Base-by-base conservation (phyloP, 2,113 vertebrate species). In the Thalassoma bifasciatum region DNA sequence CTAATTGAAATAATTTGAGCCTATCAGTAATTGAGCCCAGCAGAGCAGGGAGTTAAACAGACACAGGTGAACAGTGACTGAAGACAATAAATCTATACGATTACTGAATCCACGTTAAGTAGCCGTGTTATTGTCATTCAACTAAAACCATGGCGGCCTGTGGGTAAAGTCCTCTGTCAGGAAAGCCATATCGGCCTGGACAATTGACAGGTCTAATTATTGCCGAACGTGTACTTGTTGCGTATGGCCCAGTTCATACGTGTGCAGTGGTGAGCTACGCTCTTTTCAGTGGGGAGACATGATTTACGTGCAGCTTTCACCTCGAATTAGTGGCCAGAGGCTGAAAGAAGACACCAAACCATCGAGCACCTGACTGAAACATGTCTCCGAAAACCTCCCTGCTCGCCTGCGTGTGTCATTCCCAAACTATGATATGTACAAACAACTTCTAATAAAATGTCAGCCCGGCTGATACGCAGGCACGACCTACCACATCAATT, bases 261-360 rank as follows among this genome's bases (percentile, higher is more conserved):
- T 67, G 50, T 50, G 63, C 67, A 50, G 70, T 44, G 42, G 61
- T 46, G 61, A 62, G 36, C 37, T 1, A 36, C 21, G 34, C 34
- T 52, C 69, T 44, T 75, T 66, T 70, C 72, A 72, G 77, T 60
- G 78, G 73, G 72, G 65, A 59, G 73, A 86, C 88, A 86, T 92
- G 90, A 93, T 93, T 93, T 92, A 92, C 86, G 81, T 57, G 77
- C 30, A 89, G 88, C 83, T 90, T 93, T 91, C 87, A 88, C 86
- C 67, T 84, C 82, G 80, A 94, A 91, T 93, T 86, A 89, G 85
- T 82, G 83, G 85, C 92, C 91, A 75, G 82, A 79, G 88, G 92
- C 82, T 90, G 92, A 93, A 93, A 94, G 89, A 78, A 88, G 91
- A 94, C 92, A 92, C 93, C 88, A 21, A 63, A 30, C 66, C 59